Conservation (phyloP, 2,888 invertebrate genomes). For the Diadegma fenestrale region DNA sequence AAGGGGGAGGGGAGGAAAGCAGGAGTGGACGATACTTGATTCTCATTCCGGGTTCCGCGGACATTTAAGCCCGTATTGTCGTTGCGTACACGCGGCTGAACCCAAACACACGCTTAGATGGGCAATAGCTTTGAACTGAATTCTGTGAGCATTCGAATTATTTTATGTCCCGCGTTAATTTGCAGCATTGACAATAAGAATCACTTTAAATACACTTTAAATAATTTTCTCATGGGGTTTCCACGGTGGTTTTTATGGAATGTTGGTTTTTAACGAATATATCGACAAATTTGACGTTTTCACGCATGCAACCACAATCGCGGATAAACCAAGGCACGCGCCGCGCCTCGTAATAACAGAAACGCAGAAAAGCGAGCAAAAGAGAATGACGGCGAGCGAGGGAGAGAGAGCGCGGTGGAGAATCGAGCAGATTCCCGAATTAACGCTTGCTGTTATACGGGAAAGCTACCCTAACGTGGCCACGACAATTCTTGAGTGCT, state of each 20-base stretch:
- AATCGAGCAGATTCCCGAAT: constrained; percentile 72
- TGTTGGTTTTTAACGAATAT: too few relatives aligned
- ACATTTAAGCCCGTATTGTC: constrained; percentile 84
- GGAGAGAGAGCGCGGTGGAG: constrained; percentile 19
- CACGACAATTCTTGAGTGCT: constrained; percentile 85
- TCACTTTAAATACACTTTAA: not conserved
- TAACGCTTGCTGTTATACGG: constrained; percentile 81
- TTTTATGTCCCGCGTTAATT: constrained; percentile 18
- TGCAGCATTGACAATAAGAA: not conserved
- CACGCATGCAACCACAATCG: not conserved
- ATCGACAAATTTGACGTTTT: not conserved
- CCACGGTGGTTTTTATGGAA: too few relatives aligned
- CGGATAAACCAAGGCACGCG: not conserved
- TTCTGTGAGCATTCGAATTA: constrained; percentile 43
- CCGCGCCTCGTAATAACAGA: constrained; percentile 24
- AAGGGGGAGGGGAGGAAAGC: constrained; percentile 40
- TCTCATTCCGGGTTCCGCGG: constrained; percentile 75
- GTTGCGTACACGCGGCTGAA: constrained; percentile 76
- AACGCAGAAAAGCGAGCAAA: not conserved
- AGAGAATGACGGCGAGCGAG: constrained; percentile 52
- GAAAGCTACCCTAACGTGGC: constrained; percentile 83
- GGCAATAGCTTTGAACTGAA: constrained; percentile 53
- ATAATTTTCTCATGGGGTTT: not conserved
- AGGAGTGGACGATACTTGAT: constrained; percentile 69
- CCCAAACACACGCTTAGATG: constrained; percentile 69